These are phyloP conservation scores for Acleris laterana DNA, from an alignment of 2,888 invertebrate species.

Conservation along the genomic window DNA sequence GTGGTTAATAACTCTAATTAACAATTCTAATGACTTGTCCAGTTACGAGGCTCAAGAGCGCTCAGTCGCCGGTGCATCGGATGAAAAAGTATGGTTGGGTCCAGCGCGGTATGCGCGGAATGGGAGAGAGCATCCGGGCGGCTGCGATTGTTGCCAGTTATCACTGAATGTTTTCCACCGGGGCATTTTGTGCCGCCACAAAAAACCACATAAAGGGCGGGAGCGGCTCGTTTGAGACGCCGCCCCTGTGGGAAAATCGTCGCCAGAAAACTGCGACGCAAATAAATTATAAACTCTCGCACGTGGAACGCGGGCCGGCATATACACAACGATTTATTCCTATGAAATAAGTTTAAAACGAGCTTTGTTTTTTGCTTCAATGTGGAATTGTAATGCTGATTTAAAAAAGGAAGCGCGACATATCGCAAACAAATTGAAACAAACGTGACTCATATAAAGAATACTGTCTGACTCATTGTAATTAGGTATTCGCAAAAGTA, in stretches of 20 bases:
- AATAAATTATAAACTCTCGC: slow-evolving; percentile 82
- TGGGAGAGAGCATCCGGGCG: slow-evolving; percentile 81
- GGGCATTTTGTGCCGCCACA: slow-evolving; percentile 81
- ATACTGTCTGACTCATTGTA: neutral
- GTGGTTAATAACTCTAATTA: slow-evolving; percentile 45
- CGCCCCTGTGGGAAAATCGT: slow-evolving; percentile 84
- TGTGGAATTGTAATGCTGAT: slow-evolving; percentile 13
- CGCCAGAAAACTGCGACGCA: slow-evolving; percentile 82
- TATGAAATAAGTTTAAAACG: slow-evolving; percentile 44
- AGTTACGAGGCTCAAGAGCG: slow-evolving; percentile 59
- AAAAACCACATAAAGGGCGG: slow-evolving; percentile 83
- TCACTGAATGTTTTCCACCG: slow-evolving; percentile 84
- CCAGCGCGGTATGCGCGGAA: slow-evolving; percentile 79
- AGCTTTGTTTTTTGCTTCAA: slow-evolving; percentile 61
- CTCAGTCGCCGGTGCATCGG: slow-evolving; percentile 61
- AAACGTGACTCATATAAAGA: neutral
- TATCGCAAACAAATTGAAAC: neutral
- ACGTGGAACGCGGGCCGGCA: slow-evolving; percentile 72
- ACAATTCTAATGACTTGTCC: slow-evolving; percentile 47
- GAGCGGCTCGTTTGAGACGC: slow-evolving; percentile 81
- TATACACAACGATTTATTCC: slow-evolving; percentile 57
- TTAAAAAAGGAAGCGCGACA: slow-evolving; percentile 3
- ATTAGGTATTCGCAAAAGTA: slow-evolving; percentile 1
- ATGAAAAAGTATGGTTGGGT: slow-evolving; percentile 79
- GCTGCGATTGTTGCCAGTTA: slow-evolving; percentile 84